Evolutionary conservation across 1,140 invertebrate species (phyloP).

Genomic region (Meloidogyne floridensis): DNA sequence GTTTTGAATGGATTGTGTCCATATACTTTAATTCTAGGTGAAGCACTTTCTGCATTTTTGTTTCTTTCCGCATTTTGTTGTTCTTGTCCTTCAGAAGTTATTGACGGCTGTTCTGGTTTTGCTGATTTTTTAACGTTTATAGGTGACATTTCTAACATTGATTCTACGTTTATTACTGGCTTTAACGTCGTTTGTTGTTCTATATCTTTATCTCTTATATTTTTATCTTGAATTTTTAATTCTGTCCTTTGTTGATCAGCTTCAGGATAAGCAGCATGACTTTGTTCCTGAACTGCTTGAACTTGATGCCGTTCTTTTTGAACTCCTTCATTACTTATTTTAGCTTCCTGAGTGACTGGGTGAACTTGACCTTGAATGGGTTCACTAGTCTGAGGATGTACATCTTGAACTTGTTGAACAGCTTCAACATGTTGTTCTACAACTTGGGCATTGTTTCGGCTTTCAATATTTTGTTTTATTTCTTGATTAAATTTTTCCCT

Average conservation of each 20-base stretch:
- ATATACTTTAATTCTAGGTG: background rate
- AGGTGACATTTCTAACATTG: background rate
- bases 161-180: background rate
- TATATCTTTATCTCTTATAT: background rate
- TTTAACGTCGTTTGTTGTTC: background rate
- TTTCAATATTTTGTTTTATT: background rate
- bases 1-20: background rate
- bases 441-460: background rate
- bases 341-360: background rate
- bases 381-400: background rate
- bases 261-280: background rate
- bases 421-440: conserved; percentile 11
- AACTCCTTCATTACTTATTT: background rate
- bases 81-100: background rate
- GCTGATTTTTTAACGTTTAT: background rate
- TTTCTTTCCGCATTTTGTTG: background rate
- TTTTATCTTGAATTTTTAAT: background rate
- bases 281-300: conserved; percentile 7
- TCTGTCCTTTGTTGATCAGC: no score
- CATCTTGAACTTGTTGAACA: conserved; percentile 11
- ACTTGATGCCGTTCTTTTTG: background rate
- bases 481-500: background rate
- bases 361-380: background rate
- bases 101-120: background rate
- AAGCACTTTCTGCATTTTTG: background rate